A percentile compares a stretch with the other conserved stretches of the same genome.
phyloP scores from a whole-genome alignment of 1,140 invertebrate species.

The Odontomachus brunneus region DNA sequence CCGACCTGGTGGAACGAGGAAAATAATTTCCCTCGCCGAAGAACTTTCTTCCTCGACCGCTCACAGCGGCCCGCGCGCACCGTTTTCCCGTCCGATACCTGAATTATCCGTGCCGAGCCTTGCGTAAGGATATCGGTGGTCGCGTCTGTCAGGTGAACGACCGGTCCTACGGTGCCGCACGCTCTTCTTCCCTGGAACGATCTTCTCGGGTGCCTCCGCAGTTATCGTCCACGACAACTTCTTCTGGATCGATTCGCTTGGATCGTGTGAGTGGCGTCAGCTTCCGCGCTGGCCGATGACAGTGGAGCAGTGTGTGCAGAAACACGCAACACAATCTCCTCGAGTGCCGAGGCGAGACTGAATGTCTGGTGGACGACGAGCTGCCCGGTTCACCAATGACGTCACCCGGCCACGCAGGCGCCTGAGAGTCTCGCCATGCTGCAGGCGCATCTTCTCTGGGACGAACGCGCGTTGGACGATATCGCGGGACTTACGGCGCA shows the following conservation, averaged over 20 bases:
- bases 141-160: slow-evolving; percentile 25
- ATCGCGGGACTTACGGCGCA: slow-evolving; percentile 53
- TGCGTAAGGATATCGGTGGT: slow-evolving; percentile 31
- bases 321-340: slow-evolving; percentile 46
- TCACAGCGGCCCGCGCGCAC: too few relatives aligned
- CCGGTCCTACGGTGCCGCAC: not conserved
- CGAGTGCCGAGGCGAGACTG: slow-evolving; percentile 82
- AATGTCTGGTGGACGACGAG: slow-evolving; percentile 78
- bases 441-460: slow-evolving; percentile 62
- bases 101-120: not conserved
- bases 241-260: not conserved
- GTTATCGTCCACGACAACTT: too few relatives aligned
- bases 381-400: slow-evolving; percentile 83
- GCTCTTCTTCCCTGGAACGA: not conserved
- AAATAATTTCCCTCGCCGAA: not conserved
- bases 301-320: not conserved
- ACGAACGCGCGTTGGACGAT: slow-evolving; percentile 13
- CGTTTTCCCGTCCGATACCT: not conserved
- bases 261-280: not conserved
- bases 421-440: slow-evolving; percentile 75
- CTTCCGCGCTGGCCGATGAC: slow-evolving; percentile 17
- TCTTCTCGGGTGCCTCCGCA: too few relatives aligned
- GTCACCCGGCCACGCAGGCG: slow-evolving; percentile 83
- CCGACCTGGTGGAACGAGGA: not conserved
- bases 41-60: not conserved